Percentiles rank a stretch among this genome's conserved stretches.
These are phyloP conservation scores for Ferdinandea cuprea DNA, from an alignment of 2,888 invertebrate genomes.

Conservation along the genomic window DNA sequence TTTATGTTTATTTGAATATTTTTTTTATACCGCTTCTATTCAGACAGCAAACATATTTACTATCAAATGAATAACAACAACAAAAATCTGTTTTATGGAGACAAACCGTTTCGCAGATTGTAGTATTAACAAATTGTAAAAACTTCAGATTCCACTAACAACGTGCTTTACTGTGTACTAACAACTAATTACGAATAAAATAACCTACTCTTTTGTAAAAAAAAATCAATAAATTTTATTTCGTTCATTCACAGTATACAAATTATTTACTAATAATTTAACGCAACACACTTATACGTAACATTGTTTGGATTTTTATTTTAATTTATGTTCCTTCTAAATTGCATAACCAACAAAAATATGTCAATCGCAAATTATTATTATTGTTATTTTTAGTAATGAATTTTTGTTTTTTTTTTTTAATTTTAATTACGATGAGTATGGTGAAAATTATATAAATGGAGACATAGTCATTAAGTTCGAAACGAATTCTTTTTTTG, in stretches of 20 bases:
- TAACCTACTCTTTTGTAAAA: conserved; percentile 66
- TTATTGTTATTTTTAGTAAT: conserved; percentile 37
- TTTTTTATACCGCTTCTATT: conserved; percentile 42
- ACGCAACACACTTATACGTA: conserved; percentile 41
- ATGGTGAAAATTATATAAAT: conserved; percentile 31
- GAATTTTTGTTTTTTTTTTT: conserved; percentile 4
- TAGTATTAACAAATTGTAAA: conserved; percentile 56
- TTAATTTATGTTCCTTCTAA: conserved; percentile 30
- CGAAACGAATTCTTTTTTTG: too few relatives aligned
- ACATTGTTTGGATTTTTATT: conserved; percentile 50
- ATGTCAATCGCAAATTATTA: conserved; percentile 80
- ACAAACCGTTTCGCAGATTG: conserved; percentile 34
- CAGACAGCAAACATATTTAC: conserved; percentile 64
- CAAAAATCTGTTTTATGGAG: conserved; percentile 29
- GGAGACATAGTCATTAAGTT: conserved; percentile 38
- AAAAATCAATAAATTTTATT: conserved; percentile 27
- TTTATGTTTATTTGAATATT: conserved; percentile 51
- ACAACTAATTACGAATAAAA: conserved; percentile 57
- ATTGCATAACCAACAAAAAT: conserved; percentile 71
- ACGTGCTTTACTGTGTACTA: conserved; percentile 55
- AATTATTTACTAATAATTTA: conserved; percentile 35
- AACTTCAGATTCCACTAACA: conserved; percentile 62
- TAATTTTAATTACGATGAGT: conserved; percentile 29
- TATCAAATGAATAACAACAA: conserved; percentile 38
- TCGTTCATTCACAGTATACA: conserved; percentile 19